Evolutionary conservation across 2,888 invertebrate genomes (phyloP), one percentile per base, ranked within the genome.

Genomic region (Acleris laterana): DNA sequence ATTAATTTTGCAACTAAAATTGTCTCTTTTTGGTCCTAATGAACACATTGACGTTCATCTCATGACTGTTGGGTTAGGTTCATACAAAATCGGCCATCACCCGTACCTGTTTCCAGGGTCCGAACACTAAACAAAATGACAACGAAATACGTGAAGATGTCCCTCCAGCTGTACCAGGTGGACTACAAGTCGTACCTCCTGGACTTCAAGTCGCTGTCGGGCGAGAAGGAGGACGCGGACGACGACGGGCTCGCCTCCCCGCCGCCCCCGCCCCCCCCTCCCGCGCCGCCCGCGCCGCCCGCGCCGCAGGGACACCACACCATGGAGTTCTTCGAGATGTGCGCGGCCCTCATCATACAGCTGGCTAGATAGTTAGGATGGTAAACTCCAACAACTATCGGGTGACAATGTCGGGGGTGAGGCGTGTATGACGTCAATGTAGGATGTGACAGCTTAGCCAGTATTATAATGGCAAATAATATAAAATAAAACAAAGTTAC

Each of bases 311-410:
- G 97, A 0, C 99, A 99, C 83, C 98, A 99, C 87, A 99, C 99
- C 1, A 98, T 99, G 97, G 99, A 99, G 93, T 99, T 99, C 93
- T 99, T 99, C 83, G 99, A 99, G 93, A 99, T 99, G 99, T 99
- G 99, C 89, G 99, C 99, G 20, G 98, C 98, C 3, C 94, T 99
- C 53, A 99, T 99, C 77, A 99, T 99, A 70, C 99, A 99, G 77
- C 94, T 99, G 70, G 99, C 99, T 38, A 97, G 99, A 90, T 99
- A 94, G 89, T 42, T 16, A 19, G 16, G 5, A n/a, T n/a, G 6
- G 6, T 5, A 5, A 0, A n/a, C 5, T 6, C n/a, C 44, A n/a
- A 1, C 6, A 5, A n/a, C 1, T 44, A 16, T 6, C 44, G n/a
- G 44, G 3, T 1, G 44, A 6, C 44, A 28, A 9, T 9, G 28